Percentiles rank a stretch among this genome's conserved stretches.
Evolutionary conservation across 2,888 invertebrate species (phyloP).

Genomic region (Drosophila ezoana): DNA sequence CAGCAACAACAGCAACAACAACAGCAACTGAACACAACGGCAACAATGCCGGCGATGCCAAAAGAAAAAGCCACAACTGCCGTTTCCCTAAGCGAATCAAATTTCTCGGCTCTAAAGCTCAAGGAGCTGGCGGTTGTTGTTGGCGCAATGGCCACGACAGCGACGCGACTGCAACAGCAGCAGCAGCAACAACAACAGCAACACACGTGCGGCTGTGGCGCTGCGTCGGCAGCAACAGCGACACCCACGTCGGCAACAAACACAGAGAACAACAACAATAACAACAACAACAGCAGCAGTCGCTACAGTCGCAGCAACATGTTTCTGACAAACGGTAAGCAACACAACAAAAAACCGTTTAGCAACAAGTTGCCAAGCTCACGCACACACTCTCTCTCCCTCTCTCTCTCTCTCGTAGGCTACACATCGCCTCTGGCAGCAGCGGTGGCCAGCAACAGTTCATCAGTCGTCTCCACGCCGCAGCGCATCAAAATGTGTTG

Average conservation of each 20-base stretch:
- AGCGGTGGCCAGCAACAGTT: conserved; percentile 75
- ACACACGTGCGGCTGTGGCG: conserved; percentile 52
- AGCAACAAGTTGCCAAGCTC: conserved; percentile 59
- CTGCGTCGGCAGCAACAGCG: conserved; percentile 39
- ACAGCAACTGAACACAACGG: conserved; percentile 52
- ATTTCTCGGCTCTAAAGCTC: conserved; percentile 80
- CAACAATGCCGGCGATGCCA: conserved; percentile 85
- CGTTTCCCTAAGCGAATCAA: conserved; percentile 82
- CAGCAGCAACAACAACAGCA: conserved; percentile 65
- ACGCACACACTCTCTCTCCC: not conserved
- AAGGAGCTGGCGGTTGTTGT: conserved; percentile 70
- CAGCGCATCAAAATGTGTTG: conserved; percentile 65
- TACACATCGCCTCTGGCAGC: conserved; percentile 81
- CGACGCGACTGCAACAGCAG: conserved; percentile 53
- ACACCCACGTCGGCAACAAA: conserved; percentile 17
- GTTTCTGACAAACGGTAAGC: conserved; percentile 76
- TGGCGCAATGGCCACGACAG: conserved; percentile 62
- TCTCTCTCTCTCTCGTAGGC: conserved; percentile 48
- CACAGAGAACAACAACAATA: conserved; percentile 61
- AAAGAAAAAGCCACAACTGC: conserved; percentile 84
- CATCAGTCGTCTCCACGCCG: conserved; percentile 65
- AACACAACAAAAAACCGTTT: not conserved
- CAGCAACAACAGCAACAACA: conserved; percentile 66
- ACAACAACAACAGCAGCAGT: conserved; percentile 50
- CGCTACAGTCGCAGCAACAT: conserved; percentile 61